A percentile compares a stretch with the other conserved stretches of the same genome.
Evolutionary conservation across 1,140 invertebrate genomes (phyloP).

Genomic region (Leptinotarsa texana): DNA sequence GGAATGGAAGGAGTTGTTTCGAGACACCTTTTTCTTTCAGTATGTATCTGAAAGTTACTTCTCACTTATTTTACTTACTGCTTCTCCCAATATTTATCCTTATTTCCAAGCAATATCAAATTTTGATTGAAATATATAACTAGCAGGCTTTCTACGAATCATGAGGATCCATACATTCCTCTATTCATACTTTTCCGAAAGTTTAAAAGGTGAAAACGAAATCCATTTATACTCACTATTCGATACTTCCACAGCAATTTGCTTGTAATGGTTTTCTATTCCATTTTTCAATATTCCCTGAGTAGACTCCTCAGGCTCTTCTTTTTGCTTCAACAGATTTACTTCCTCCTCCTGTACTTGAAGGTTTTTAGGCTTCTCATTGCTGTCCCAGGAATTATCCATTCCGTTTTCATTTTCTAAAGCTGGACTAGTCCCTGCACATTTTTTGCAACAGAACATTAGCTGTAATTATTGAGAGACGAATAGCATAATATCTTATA

Average conservation of each 20-base stretch:
- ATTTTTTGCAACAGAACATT: constrained; percentile 40
- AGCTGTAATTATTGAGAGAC: constrained; percentile 31
- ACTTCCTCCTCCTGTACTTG: not conserved
- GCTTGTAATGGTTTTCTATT: constrained; percentile 5
- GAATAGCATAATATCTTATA: constrained; percentile 1
- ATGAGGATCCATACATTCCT: not conserved
- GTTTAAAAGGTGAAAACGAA: too few relatives aligned
- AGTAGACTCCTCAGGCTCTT: not conserved
- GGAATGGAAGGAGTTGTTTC: too few relatives aligned
- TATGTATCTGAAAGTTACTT: too few relatives aligned
- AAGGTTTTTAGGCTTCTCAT: not conserved
- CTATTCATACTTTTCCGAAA: not conserved
- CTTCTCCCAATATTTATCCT: too few relatives aligned
- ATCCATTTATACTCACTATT: constrained; percentile 15
- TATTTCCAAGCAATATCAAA: not conserved
- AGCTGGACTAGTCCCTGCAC: not conserved
- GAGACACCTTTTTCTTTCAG: too few relatives aligned
- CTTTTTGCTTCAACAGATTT: constrained; percentile 3
- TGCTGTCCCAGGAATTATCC: not conserved
- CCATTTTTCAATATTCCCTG: constrained; percentile 4
- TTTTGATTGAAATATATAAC: not conserved
- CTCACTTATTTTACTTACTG: too few relatives aligned
- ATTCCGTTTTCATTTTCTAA: constrained; percentile 26
- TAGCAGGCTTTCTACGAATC: not conserved
- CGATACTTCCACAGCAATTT: constrained; percentile 12